These are phyloP conservation scores for Aramus guarauna DNA, from an alignment of 2,113 vertebrate species.

Conservation along the genomic window DNA sequence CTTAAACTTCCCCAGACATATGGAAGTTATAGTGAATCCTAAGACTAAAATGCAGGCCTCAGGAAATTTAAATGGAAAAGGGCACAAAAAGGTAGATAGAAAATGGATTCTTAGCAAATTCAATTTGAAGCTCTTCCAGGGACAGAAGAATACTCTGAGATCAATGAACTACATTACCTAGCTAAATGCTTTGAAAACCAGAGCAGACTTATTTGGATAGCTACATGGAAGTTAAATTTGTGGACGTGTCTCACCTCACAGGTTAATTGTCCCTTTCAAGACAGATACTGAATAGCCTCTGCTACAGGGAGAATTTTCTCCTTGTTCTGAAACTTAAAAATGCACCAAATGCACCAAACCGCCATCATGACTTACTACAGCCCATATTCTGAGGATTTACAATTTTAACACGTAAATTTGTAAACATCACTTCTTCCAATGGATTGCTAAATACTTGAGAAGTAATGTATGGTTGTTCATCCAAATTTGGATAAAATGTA, in stretches of 20 bases:
- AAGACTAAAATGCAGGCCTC: not conserved
- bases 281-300: not conserved
- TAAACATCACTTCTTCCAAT: not conserved
- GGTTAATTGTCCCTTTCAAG: not conserved
- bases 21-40: not conserved
- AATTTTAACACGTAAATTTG: not conserved
- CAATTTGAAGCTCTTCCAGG: not conserved
- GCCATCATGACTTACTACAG: not conserved
- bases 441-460: not conserved
- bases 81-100: not conserved
- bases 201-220: not conserved
- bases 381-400: not conserved
- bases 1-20: not conserved
- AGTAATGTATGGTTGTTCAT: not conserved
- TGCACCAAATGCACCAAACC: not conserved
- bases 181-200: not conserved
- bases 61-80: not conserved
- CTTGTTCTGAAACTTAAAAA: not conserved
- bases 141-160: not conserved
- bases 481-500: not conserved
- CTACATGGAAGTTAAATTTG: not conserved
- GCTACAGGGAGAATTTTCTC: not conserved
- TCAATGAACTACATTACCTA: not conserved
- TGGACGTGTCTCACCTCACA: not conserved
- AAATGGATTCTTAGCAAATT: not conserved